Percentiles rank a stretch among this genome's conserved stretches.
Evolutionary conservation across 2,888 invertebrate species (phyloP).

Genomic region (Cremastobaeus sp.): DNA sequence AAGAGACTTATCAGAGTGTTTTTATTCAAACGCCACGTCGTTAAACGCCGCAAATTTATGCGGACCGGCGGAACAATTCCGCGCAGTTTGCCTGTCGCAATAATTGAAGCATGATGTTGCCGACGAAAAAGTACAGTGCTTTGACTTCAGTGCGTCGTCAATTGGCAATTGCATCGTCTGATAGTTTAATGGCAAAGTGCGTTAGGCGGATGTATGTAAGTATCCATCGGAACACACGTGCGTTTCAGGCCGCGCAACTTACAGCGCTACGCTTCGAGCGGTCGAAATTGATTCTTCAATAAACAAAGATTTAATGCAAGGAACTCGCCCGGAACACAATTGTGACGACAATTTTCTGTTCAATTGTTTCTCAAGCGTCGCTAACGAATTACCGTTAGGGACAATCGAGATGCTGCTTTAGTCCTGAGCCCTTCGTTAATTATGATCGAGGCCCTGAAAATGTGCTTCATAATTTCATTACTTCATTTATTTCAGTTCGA

Average conservation of each 20-base stretch:
- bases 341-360: slow-evolving; percentile 30
- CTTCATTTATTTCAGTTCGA: too few species aligned
- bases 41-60: slow-evolving; percentile 8
- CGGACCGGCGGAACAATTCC: background rate
- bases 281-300: slow-evolving; percentile 54
- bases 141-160: slow-evolving; percentile 60
- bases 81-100: slow-evolving; percentile 2
- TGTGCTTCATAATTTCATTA: too few species aligned
- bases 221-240: slow-evolving; percentile 50
- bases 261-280: slow-evolving; percentile 31
- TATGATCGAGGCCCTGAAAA: too few species aligned
- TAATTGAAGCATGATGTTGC: slow-evolving; percentile 50
- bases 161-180: slow-evolving; percentile 73
- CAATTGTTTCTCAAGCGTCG: slow-evolving; percentile 25
- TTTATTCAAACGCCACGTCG: background rate
- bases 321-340: slow-evolving; percentile 32
- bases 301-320: slow-evolving; percentile 46
- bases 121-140: slow-evolving; percentile 57
- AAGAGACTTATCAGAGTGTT: too few species aligned
- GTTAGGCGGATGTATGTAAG: slow-evolving; percentile 37
- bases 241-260: slow-evolving; percentile 47
- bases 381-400: too few species aligned
- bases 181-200: slow-evolving; percentile 69
- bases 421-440: too few species aligned
- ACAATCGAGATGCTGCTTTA: too few species aligned